A percentile compares a stretch with the other conserved stretches of the same genome.
These are phyloP conservation scores for Cerastoderma edule DNA, from an alignment of 2,888 invertebrate species.

Conservation along the genomic window DNA sequence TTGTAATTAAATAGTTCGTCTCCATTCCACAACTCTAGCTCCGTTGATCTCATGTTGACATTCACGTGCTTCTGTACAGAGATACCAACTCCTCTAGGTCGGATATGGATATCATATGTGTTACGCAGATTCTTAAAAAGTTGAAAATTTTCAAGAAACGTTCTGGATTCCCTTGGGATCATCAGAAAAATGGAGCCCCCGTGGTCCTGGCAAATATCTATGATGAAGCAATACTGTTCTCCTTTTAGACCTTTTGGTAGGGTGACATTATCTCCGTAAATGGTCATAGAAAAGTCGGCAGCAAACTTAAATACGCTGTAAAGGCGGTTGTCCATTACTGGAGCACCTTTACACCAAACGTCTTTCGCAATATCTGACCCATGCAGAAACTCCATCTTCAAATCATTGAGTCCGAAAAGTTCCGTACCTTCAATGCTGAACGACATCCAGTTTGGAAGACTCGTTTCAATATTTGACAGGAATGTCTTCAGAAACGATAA, in stretches of 20 bases:
- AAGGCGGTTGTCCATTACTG: conserved; percentile 16
- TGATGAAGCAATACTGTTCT: conserved; percentile 37
- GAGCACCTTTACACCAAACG: conserved; percentile 35
- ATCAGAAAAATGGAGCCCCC: conserved; percentile 44
- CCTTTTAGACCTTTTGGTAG: conserved; percentile 26
- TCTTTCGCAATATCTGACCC: conserved; percentile 5
- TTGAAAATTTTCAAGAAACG: conserved; percentile 16
- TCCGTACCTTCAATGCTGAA: neutral
- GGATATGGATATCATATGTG: conserved; percentile 22
- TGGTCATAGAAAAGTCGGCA: conserved; percentile 28
- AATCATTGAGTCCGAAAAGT: conserved; percentile 13
- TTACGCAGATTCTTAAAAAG: conserved; percentile 17
- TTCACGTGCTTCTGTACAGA: conserved; percentile 34
- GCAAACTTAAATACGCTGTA: conserved; percentile 39
- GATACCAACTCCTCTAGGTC: conserved; percentile 41
- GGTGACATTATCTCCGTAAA: conserved; percentile 28
- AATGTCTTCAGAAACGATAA: conserved; percentile 6
- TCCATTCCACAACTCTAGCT: conserved; percentile 45
- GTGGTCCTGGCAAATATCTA: conserved; percentile 44
- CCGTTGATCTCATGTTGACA: neutral
- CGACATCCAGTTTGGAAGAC: conserved; percentile 11
- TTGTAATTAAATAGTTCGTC: conserved; percentile 21
- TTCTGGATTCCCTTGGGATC: conserved; percentile 40
- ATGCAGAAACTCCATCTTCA: conserved; percentile 14
- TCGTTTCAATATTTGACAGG: neutral